Evolutionary conservation across 2,113 vertebrate species (phyloP), one percentile per base, ranked within the genome.

Genomic region (Macheiramphus alcinus): DNA sequence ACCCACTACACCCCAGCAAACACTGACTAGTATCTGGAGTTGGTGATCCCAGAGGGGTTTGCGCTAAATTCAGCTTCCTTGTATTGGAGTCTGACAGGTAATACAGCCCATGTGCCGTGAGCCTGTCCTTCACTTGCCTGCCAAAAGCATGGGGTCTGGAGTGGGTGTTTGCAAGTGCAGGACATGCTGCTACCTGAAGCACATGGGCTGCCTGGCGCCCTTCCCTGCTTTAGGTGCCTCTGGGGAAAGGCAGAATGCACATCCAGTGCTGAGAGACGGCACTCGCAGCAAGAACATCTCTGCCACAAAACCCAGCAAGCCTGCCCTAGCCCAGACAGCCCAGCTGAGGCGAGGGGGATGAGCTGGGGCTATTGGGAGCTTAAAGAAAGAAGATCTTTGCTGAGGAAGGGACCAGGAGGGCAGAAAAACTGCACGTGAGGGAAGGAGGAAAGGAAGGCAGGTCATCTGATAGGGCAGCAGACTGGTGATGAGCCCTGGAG

Each of bases 401-500:
- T 83, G n/a, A 73, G 58, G 55, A 92, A 92, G n/a, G n/a, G 34
- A 91, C 11, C 17, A 94, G 59, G 55, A 94, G 66, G 73, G 56
- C 89, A 88, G 56, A 86, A 94, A 79, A 95, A 83, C 52, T 34
- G 25, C 55, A 67, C 1, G 1, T 47, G 52, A 88, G 65, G 78
- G 63, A 90, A 92, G 50, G 38, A 95, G 53, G 38, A 90, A 93
- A 93, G 81, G 66, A 78, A 87, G 78, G 75, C 70, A 83, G 66
- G 48, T 62, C 56, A 71, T 92, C 78, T 70, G 88, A 85, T 48
- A 86, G 90, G 88, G 84, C 80, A 94, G 40, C 56, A 87, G 80
- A 63, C 13, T 78, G 79, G 96, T 97, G 94, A 94, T 90, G 96
- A 97, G 84, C 80, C 73, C 72, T 82, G 84, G 80, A 95, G 43